These are phyloP conservation scores for Pangasius sanitwongsei DNA, from an alignment of 2,797 vertebrate genomes.

Conservation along the genomic window DNA sequence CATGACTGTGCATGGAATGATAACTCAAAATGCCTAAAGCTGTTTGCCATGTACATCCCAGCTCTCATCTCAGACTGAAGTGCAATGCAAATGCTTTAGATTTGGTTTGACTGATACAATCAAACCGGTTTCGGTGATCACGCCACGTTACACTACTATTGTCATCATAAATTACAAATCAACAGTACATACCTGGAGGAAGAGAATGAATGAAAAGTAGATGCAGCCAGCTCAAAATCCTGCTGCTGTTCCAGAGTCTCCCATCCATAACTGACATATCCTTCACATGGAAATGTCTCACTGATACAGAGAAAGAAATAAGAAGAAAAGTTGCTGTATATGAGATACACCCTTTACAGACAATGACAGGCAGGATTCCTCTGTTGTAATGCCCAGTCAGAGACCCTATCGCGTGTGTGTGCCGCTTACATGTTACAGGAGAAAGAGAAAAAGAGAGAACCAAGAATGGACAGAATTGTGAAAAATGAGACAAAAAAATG, in stretches of 20 bases:
- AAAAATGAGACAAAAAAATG: neutral
- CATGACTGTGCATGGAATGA: neutral
- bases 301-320: constrained; percentile 8
- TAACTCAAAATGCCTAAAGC: neutral
- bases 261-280: neutral
- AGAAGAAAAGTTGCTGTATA: neutral
- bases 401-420: neutral
- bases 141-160: neutral
- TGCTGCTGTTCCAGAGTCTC: neutral
- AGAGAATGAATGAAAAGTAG: neutral
- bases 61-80: neutral
- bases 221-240: neutral
- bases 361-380: neutral
- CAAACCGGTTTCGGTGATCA: neutral
- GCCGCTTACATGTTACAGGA: neutral
- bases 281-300: constrained; percentile 27
- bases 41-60: neutral
- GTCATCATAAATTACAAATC: neutral
- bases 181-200: neutral
- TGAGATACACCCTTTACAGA: neutral
- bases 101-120: neutral
- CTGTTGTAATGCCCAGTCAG: neutral
- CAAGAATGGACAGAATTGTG: neutral
- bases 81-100: constrained; percentile 5
- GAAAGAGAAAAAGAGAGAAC: constrained; percentile 2